Conservation (phyloP, 37 sponge, comb jelly and placozoan species). For the Hormiphora californensis region DNA sequence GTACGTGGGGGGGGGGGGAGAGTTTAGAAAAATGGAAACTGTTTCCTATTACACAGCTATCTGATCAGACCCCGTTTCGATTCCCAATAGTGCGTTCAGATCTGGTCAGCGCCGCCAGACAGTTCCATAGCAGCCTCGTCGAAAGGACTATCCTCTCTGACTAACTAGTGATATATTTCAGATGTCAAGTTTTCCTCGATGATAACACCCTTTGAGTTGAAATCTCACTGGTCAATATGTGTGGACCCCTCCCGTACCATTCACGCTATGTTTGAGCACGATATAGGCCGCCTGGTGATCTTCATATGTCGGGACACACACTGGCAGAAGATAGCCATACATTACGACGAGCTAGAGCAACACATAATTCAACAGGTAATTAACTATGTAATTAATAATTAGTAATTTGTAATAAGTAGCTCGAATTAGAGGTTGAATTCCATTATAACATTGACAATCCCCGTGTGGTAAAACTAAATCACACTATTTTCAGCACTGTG, state of each 20-base stretch:
- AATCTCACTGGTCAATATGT: not conserved
- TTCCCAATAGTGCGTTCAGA: too few species aligned
- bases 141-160: too few species aligned
- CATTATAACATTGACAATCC: too few species aligned
- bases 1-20: not conserved
- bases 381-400: not conserved
- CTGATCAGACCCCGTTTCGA: too few species aligned
- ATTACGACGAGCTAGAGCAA: slow-evolving; percentile 25
- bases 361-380: slow-evolving; percentile 8
- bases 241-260: not conserved
- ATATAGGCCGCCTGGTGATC: slow-evolving; percentile 18
- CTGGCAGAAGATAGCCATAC: slow-evolving; percentile 14
- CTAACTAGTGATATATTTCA: too few species aligned
- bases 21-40: too few species aligned
- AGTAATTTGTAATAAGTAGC: not conserved
- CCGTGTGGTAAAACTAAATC: too few species aligned
- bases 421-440: too few species aligned
- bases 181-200: slow-evolving; percentile 33
- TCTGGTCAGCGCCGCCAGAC: too few species aligned
- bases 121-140: too few species aligned
- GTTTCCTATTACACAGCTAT: too few species aligned
- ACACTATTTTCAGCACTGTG: too few species aligned
- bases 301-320: slow-evolving; percentile 20
- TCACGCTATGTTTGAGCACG: slow-evolving; percentile 39
- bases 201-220: slow-evolving; percentile 33